Percentiles rank a stretch among this genome's conserved stretches.
Evolutionary conservation across 92 coral and sea anemone species (phyloP).

Genomic region (Actinostola sp.): DNA sequence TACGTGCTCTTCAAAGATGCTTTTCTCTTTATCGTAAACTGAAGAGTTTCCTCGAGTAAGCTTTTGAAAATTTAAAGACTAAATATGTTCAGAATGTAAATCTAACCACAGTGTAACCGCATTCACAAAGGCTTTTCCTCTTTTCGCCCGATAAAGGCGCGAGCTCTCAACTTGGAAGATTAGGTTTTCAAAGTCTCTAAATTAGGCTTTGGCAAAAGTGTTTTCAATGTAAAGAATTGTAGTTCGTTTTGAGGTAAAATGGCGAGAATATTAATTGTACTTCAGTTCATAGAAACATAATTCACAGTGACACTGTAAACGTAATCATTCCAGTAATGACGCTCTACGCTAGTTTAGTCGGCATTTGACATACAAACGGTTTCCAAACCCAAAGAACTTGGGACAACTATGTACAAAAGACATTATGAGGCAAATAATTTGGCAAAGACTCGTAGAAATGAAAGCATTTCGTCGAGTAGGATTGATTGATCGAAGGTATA

Average conservation of each 20-base stretch:
- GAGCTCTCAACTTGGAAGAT: not conserved
- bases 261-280: no score
- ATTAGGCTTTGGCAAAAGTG: not conserved
- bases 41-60: conserved; percentile 17
- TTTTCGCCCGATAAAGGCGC: conserved; percentile 1
- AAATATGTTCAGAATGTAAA: conserved; percentile 20
- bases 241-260: no score
- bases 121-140: conserved; percentile 3
- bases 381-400: no score
- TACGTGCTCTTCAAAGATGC: not conserved
- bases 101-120: conserved; percentile 34
- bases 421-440: not conserved
- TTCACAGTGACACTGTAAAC: no score
- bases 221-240: not conserved
- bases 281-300: no score
- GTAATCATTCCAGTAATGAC: no score
- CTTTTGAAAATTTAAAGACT: conserved; percentile 37
- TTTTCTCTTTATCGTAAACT: not conserved
- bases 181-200: not conserved
- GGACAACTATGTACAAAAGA: no score
- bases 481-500: conserved; percentile 29
- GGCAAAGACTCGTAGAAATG: not conserved
- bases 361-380: no score
- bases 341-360: no score
- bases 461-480: not conserved